These are phyloP conservation scores for Apotomis betuletana DNA, from an alignment of 2,888 invertebrate genomes.

Conservation along the genomic window DNA sequence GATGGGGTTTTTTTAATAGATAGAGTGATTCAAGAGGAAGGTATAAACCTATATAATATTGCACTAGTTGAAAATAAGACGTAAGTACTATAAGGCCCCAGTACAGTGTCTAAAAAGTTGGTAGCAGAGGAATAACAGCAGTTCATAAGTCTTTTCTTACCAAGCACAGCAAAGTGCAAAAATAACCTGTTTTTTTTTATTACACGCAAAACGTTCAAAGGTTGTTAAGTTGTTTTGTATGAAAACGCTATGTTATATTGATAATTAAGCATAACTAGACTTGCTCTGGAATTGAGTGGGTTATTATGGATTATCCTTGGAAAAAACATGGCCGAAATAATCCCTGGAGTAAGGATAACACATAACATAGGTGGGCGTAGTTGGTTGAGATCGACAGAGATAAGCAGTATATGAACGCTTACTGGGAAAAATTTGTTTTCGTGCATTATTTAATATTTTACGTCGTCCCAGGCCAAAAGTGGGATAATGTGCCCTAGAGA, in stretches of 20 bases:
- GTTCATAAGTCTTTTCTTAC: not conserved
- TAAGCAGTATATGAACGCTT: slow-evolving; percentile 1
- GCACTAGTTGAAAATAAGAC: no score
- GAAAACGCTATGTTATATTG: slow-evolving; percentile 19
- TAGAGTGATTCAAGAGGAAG: no score
- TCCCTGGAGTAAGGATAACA: not conserved
- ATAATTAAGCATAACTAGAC: slow-evolving; percentile 25
- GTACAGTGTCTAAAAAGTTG: no score
- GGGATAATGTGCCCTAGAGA: no score
- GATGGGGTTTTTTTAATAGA: no score
- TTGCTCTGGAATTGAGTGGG: slow-evolving; percentile 2
- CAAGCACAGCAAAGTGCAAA: not conserved
- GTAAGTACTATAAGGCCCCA: no score
- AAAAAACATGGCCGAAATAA: slow-evolving; percentile 18
- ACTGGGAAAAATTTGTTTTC: not conserved
- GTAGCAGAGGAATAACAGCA: not conserved
- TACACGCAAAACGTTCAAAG: slow-evolving; percentile 10
- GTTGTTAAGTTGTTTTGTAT: slow-evolving; percentile 10
- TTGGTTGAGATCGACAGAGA: slow-evolving; percentile 1
- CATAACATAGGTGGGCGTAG: slow-evolving; percentile 27
- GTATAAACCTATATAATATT: no score
- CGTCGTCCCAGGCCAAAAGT: no score
- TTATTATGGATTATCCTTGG: slow-evolving; percentile 19
- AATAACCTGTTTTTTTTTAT: slow-evolving; percentile 18
- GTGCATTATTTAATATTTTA: no score